Evolutionary conservation across 2,113 vertebrate species (phyloP), one percentile per base, ranked within the genome.

Genomic region (Notiomystis cincta): DNA sequence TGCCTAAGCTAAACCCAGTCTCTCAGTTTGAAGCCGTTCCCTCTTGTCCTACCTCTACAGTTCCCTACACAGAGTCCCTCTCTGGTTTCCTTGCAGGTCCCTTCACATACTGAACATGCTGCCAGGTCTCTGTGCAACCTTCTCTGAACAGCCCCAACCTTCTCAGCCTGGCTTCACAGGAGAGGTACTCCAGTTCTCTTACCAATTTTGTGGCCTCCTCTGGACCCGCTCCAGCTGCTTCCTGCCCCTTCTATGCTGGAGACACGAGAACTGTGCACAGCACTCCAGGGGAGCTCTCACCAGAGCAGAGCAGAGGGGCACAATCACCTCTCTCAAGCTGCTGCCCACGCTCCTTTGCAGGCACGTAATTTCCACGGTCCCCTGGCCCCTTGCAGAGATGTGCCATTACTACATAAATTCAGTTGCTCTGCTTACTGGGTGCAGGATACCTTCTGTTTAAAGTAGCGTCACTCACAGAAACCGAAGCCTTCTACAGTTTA

Each of bases 1-100:
- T 10, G 35, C 21, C 13, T 24, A 25, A 60, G 10, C 38, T n/a
- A 53, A 82, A 61, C 11, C 28, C 42, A 76, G 54, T 27, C n/a
- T 66, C 42, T 17, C 47, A 35, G 30, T 47, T 5, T 53, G 61
- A 67, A 75, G 78, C 47, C 24, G 18, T 54, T 54, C 47, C 54
- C 40, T 38, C 47, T 60, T 60, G 47, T 27, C 24, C 53, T 28
- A 16, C 38, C 33, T 18, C 47, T 40, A 4, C 0, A 67, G 47
- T 1, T 61, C 17, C 54, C 10, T 11, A 22, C 0, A 0, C 44
- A 45, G 53, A 31, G n/a, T 19, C 30, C 53, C n/a, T 27, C 45
- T 75, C 47, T 60, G 35, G 7, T 13, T 31, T 61, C 47, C 61
- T 13, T 4, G 10, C 11, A 65, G 31, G 17, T 13, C 16, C 61